These are phyloP conservation scores for Anastrepha obliqua DNA, from an alignment of 1,140 invertebrate species.

Conservation along the genomic window DNA sequence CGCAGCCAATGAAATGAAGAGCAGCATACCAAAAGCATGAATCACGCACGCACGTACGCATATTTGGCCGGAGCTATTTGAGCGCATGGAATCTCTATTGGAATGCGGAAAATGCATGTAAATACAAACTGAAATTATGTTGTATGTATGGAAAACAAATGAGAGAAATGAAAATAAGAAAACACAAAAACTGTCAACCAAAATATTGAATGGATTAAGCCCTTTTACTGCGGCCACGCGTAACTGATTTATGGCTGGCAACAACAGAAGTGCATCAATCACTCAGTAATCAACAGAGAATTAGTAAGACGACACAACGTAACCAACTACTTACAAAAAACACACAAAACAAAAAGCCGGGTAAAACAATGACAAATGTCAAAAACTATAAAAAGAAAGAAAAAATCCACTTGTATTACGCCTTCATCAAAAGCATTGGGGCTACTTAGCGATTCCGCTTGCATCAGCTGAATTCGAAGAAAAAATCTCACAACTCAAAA, in stretches of 20 bases:
- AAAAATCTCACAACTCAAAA: slow-evolving; percentile 3
- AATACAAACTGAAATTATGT: background rate
- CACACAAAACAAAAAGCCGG: background rate
- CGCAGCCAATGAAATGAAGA: background rate
- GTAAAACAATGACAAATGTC: background rate
- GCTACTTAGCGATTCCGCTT: slow-evolving; percentile 1
- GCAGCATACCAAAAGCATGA: slow-evolving; percentile 2
- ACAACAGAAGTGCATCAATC: slow-evolving; percentile 13
- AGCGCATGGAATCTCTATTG: background rate
- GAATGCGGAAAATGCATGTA: slow-evolving; percentile 15
- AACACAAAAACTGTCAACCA: background rate
- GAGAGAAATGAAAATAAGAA: background rate
- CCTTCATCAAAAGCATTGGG: background rate
- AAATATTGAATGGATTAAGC: background rate
- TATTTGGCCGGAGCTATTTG: background rate
- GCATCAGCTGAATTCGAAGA: background rate
- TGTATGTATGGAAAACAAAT: background rate
- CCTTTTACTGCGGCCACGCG: background rate
- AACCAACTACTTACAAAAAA: background rate
- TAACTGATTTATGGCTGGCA: background rate
- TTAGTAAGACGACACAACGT: background rate
- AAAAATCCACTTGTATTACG: background rate
- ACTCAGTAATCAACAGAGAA: background rate
- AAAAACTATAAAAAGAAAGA: background rate
- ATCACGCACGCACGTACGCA: background rate